Evolutionary conservation across 2,797 vertebrate species (phyloP).

Genomic region (Bryconaethiops microstoma): DNA sequence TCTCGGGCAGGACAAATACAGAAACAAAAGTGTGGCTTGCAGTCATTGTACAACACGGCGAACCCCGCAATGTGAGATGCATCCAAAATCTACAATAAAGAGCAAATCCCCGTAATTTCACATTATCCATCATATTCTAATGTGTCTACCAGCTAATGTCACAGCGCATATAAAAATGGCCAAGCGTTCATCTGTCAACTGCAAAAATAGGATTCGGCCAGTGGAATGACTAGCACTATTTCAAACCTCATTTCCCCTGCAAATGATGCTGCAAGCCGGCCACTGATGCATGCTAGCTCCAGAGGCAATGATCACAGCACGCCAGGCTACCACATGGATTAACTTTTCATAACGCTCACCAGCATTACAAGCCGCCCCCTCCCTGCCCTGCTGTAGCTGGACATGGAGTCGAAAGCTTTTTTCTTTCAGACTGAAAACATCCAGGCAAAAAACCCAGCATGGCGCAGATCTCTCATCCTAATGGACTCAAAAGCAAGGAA

Average conservation of each 20-base stretch:
- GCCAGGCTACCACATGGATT: slow-evolving; percentile 57
- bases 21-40: neutral
- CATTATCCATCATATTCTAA: slow-evolving; percentile 42
- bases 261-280: slow-evolving; percentile 59
- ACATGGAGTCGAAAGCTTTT: slow-evolving; percentile 20
- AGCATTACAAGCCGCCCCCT: slow-evolving; percentile 45
- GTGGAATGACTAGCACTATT: slow-evolving; percentile 62
- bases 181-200: slow-evolving; percentile 57
- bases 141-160: slow-evolving; percentile 45
- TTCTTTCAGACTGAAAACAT: slow-evolving; percentile 23
- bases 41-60: neutral
- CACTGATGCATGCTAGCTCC: slow-evolving; percentile 55
- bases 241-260: slow-evolving; percentile 62
- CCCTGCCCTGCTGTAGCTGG: slow-evolving; percentile 28
- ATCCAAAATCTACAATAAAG: slow-evolving; percentile 9
- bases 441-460: slow-evolving; percentile 10
- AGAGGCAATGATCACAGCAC: slow-evolving; percentile 56
- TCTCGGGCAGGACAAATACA: slow-evolving; percentile 5
- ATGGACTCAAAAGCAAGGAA: slow-evolving; percentile 1
- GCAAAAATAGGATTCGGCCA: slow-evolving; percentile 59
- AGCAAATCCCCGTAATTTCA: slow-evolving; percentile 20
- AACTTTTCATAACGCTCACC: slow-evolving; percentile 64
- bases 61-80: neutral
- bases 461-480: slow-evolving; percentile 15
- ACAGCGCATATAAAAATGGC: slow-evolving; percentile 58